Percentiles rank a stretch among this genome's conserved stretches.
Evolutionary conservation across 92 coral and sea anemone genomes (phyloP).

Genomic region (Parazoanthus darwini): DNA sequence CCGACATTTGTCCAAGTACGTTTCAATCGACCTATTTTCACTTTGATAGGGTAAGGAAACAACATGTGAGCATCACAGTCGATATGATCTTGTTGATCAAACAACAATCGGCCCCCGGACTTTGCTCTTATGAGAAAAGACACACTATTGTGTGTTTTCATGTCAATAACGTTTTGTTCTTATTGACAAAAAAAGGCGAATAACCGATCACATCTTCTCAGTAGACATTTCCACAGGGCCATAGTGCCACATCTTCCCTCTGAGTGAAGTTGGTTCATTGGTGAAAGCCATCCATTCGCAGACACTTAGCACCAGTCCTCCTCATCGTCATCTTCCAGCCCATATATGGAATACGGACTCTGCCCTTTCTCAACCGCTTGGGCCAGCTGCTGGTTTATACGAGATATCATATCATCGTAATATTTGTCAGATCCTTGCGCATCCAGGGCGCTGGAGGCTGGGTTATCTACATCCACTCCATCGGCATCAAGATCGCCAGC

Average conservation of each 20-base stretch:
- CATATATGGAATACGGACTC: conserved; percentile 92
- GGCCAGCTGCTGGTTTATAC: conserved; percentile 82
- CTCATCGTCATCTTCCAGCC: conserved; percentile 91
- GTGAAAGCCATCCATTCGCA: background rate
- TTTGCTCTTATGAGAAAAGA: background rate
- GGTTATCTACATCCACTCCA: conserved; percentile 13
- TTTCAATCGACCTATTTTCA: background rate
- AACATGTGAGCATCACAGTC: background rate
- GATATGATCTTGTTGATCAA: background rate
- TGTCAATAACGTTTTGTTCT: background rate
- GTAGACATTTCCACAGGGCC: too few relatives aligned
- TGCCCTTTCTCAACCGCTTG: conserved; percentile 86
- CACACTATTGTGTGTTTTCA: too few relatives aligned
- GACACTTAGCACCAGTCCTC: conserved; percentile 89
- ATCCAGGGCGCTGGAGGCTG: conserved; percentile 2
- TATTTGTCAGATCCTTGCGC: conserved; percentile 49
- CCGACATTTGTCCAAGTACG: background rate
- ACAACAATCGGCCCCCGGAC: background rate
- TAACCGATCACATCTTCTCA: too few relatives aligned
- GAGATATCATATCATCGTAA: conserved; percentile 87
- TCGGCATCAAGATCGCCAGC: conserved; percentile 30
- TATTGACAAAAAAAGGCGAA: background rate
- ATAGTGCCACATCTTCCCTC: background rate
- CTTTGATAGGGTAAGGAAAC: background rate
- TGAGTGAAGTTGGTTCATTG: background rate